Evolutionary conservation across 2,888 invertebrate genomes (phyloP).

Genomic region (Orthosia cruda): DNA sequence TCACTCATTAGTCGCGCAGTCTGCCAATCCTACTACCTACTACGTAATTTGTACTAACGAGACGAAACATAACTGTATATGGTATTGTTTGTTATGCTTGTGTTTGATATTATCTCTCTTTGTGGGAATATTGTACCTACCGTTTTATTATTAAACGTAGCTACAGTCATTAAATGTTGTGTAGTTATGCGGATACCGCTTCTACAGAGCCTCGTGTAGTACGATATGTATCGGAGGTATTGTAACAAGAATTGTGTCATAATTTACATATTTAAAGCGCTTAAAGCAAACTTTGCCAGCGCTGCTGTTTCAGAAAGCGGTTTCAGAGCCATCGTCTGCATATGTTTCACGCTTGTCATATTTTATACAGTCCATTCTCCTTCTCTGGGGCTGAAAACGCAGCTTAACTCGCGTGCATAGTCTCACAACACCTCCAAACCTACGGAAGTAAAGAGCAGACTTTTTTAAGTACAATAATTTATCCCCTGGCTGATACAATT

Average conservation of each 20-base stretch:
- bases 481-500: not conserved
- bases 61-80: conserved; percentile 39
- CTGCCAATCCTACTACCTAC: conserved; percentile 61
- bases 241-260: not conserved
- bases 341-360: not conserved
- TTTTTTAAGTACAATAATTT: not conserved
- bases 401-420: conserved; percentile 5
- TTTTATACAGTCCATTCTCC: too few species aligned
- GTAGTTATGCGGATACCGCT: not conserved
- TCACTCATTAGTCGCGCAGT: conserved; percentile 59
- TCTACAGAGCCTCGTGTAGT: not conserved
- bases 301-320: conserved; percentile 5
- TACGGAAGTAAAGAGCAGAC: conserved; percentile 4
- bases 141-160: conserved; percentile 12
- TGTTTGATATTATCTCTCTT: conserved; percentile 50
- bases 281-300: not conserved
- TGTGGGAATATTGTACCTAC: conserved; percentile 24
- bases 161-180: conserved; percentile 19
- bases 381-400: not conserved
- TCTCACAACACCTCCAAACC: not conserved
- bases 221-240: not conserved
- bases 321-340: conserved; percentile 6
- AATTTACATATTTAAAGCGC: not conserved
- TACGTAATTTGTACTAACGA: conserved; percentile 62
- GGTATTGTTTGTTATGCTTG: conserved; percentile 36